Evolutionary conservation across 2,888 invertebrate species (phyloP), one percentile per base, ranked within the genome.

Genomic region (Nezara viridula): DNA sequence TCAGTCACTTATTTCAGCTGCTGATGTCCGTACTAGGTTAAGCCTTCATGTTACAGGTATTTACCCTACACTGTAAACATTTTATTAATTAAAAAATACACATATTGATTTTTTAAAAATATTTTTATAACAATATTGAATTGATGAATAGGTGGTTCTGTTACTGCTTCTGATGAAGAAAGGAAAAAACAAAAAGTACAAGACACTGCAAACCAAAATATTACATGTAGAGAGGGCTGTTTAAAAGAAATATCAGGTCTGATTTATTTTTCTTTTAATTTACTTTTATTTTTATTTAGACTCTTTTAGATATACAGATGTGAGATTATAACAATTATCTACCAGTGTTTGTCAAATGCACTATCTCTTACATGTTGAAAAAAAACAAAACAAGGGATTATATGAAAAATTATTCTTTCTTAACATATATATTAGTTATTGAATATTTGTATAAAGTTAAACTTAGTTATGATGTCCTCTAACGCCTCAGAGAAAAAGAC

Each of bases 1-100:
- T 88, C 94, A 95, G 91, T 95, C 95, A 90, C 97, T 97, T 92
- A 95, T 97, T 91, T 96, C 96, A 12, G 97, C 97, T 6, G 95
- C 95, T 91, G 97, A 97, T 91, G 96, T 98, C 44, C 94, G 97
- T 91, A 95, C 95, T 81, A 94, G 97, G 85, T 94, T 97, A 12
- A 86, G 89, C 47, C 89, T 90, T 60, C 89, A 88, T 86, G 77
- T 66, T 21, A 44, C 55, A 73, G 88, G 88, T 88, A 88, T 66
- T 9, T 1, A 60, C 14, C 27, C 5, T 27, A 2, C 27, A 60
- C 27, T 55, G 6, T 24, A 0, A 24, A 55, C 1, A 55, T n/a
- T n/a, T 55, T 1, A n/a, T n/a, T 44, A 44, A 44, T 44, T 7
- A 44, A 44, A 44, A 44, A 44, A 44, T 44, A 44, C 10, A 44